A percentile compares a stretch with the other conserved stretches of the same genome.
Conservation (phyloP, 2,113 vertebrate genomes). For the Oryzias melastigma region DNA sequence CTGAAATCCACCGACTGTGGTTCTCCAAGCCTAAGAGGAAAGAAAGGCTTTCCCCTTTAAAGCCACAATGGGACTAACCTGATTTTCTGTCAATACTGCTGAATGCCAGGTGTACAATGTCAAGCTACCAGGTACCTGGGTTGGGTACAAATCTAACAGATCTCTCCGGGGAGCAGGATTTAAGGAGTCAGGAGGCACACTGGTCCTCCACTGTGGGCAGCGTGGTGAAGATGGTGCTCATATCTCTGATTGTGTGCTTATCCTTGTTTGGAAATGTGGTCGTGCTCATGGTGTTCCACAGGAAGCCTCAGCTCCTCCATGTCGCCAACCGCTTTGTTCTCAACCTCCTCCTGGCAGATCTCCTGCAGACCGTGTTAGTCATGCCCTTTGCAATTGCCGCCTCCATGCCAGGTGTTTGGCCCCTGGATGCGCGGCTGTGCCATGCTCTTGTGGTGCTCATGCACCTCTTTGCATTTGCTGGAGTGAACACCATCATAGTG, state of each 20-base stretch:
- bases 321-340: constrained; percentile 89
- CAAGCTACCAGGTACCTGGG: constrained; percentile 37
- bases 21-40: constrained; percentile 9
- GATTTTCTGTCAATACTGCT: constrained; percentile 23
- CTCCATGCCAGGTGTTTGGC: constrained; percentile 83
- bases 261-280: constrained; percentile 85
- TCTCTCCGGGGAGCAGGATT: constrained; percentile 54
- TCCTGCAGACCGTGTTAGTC: constrained; percentile 84
- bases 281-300: constrained; percentile 84
- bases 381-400: constrained; percentile 86
- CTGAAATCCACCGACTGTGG: constrained; percentile 15
- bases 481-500: constrained; percentile 88
- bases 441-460: constrained; percentile 85
- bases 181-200: neutral
- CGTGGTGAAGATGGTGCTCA: constrained; percentile 80
- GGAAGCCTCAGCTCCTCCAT: constrained; percentile 86
- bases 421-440: constrained; percentile 82
- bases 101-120: constrained; percentile 54
- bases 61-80: constrained; percentile 47
- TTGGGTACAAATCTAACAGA: constrained; percentile 61
- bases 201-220: constrained; percentile 70
- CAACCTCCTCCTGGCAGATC: constrained; percentile 86
- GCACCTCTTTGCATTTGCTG: constrained; percentile 87
- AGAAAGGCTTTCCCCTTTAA: constrained; percentile 16
- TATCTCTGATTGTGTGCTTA: constrained; percentile 78